Conservation (phyloP, 2,113 vertebrate species). For the Gnathonemus longibarbis region DNA sequence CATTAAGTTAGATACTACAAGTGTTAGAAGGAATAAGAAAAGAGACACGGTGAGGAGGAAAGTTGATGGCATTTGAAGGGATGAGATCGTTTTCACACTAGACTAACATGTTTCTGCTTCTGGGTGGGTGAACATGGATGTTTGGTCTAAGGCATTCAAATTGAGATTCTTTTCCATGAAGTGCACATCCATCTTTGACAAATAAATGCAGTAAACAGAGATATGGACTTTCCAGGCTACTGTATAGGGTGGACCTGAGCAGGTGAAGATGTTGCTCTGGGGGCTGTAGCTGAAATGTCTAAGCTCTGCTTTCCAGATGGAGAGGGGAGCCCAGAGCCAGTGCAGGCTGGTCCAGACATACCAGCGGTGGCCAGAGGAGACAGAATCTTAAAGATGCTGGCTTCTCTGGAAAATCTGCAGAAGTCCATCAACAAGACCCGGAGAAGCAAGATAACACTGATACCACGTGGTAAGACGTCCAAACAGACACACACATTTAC, state of each 20-base stretch:
- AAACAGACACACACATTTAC: neutral
- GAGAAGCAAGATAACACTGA: slow-evolving; percentile 47
- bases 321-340: neutral
- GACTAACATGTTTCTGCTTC: neutral
- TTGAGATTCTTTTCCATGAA: neutral
- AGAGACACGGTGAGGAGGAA: neutral
- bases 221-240: neutral
- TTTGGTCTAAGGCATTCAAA: neutral
- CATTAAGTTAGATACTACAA: neutral
- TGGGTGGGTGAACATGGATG: neutral
- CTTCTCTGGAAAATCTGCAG: slow-evolving; percentile 50
- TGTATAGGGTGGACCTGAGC: neutral
- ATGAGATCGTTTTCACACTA: neutral
- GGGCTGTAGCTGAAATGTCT: neutral
- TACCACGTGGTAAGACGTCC: slow-evolving; percentile 44
- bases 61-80: neutral
- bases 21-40: neutral
- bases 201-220: neutral
- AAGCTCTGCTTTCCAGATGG: neutral
- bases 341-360: slow-evolving; percentile 3
- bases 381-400: slow-evolving; percentile 52
- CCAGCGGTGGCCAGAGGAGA: neutral
- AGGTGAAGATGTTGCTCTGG: neutral
- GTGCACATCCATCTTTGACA: neutral
- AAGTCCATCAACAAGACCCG: slow-evolving; percentile 45